Base-by-base conservation (phyloP, 2,113 vertebrate genomes). In the Ciconia maguari region DNA sequence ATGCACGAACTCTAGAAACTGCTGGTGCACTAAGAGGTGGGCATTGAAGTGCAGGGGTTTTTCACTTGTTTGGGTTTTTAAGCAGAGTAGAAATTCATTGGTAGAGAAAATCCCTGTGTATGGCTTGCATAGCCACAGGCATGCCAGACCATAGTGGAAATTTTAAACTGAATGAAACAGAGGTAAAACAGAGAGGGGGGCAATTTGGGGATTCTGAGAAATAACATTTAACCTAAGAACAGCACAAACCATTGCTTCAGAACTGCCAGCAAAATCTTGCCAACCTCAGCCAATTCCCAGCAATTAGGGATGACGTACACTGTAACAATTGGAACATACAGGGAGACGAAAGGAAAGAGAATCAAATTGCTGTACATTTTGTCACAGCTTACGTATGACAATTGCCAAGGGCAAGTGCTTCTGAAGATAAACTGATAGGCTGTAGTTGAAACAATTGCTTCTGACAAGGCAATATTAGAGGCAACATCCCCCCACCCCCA, bases 401-500 rank as follows among this genome's bases (percentile, higher is more conserved):
- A 66, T 60, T 38, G 62, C 74, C 75, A 66, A 90, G 71, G 87
- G 70, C 78, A 80, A 77, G 74, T 15, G 34, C 21, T 83, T 83
- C 83, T 72, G 77, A 91, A 95, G 85, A 87, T 14, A 84, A 95
- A 92, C 14, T 4, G 66, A 65, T 58, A 57, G 42, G 42, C 13
- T 87, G 36, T 46, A 65, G 46, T n/a, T 64, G n/a, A 96, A 94
- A 84, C 70, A 83, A 89, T 36, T 77, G 70, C 62, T 95, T 79
- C 91, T 9, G 2, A 72, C 46, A 74, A 62, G 44, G 75, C 92
- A 95, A 84, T 71, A 79, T n/a, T 52, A 66, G 71, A 87, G 9
- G 9, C 32, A 38, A 38, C 38, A 38, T 9, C 38, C 38, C 38
- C 38, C 38, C 36, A 36, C 36, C 38, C 38, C 9, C 9, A 8